Percentiles rank a stretch among this genome's conserved stretches.
These are phyloP conservation scores for Peucedramus taeniatus DNA, from an alignment of 2,113 vertebrate genomes.

Conservation along the genomic window DNA sequence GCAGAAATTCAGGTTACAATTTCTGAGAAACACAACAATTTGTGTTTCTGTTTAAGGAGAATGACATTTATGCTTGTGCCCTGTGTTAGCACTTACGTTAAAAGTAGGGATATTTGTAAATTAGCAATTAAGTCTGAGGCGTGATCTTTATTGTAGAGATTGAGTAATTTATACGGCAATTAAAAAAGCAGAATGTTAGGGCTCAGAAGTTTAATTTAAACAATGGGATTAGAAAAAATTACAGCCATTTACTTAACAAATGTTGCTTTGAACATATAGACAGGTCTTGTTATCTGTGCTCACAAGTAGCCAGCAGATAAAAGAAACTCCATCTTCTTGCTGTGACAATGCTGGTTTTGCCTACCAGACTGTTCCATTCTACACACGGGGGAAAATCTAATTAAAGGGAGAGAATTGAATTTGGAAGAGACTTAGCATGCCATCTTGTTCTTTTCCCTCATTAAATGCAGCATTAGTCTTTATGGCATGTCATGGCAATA, in stretches of 20 bases:
- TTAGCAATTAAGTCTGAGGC: background rate
- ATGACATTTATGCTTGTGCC: background rate
- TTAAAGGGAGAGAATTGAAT: constrained; percentile 10
- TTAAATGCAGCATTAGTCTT: background rate
- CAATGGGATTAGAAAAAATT: background rate
- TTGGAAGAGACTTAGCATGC: background rate
- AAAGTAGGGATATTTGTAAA: background rate
- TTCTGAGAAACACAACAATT: too few relatives aligned
- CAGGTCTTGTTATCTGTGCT: background rate
- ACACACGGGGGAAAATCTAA: background rate
- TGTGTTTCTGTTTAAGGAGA: background rate
- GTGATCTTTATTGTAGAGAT: background rate
- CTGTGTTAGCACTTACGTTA: background rate
- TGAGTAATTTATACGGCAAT: background rate
- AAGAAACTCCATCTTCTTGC: background rate
- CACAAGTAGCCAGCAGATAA: background rate
- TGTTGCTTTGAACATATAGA: background rate
- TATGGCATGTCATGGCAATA: background rate
- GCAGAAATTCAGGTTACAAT: background rate
- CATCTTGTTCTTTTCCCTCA: background rate
- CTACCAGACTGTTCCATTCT: background rate
- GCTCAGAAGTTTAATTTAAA: background rate
- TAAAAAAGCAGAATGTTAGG: rapidly evolving
- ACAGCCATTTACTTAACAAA: background rate
- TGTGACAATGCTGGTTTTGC: background rate